phyloP scores from a whole-genome alignment of 2,113 vertebrate species.

The Uria lomvia region DNA sequence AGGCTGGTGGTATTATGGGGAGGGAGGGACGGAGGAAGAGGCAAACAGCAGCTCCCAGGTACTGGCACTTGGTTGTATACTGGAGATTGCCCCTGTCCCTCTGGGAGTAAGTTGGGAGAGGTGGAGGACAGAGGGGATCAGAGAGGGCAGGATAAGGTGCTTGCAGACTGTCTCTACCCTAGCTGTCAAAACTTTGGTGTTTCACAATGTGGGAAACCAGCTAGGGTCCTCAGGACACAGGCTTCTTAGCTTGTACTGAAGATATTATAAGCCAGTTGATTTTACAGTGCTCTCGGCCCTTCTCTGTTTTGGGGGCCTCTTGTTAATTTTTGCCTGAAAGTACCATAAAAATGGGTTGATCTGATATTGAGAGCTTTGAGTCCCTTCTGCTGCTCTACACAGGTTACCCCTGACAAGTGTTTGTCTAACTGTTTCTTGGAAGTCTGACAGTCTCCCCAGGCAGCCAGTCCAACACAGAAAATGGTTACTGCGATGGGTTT shows the following conservation, averaged over 20 bases:
- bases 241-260: not conserved
- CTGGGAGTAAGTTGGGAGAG: not conserved
- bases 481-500: accelerated
- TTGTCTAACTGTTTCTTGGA: not conserved
- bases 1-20: not conserved
- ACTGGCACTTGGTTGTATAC: not conserved
- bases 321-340: not conserved
- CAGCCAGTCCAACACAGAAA: not conserved
- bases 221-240: not conserved
- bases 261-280: not conserved
- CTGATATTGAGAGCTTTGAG: not conserved
- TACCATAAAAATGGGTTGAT: not conserved
- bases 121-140: too few relatives aligned
- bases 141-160: not conserved
- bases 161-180: not conserved
- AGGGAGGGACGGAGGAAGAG: not conserved
- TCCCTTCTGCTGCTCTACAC: not conserved
- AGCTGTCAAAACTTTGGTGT: not conserved
- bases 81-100: not conserved
- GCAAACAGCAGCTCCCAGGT: not conserved
- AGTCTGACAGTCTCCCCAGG: not conserved
- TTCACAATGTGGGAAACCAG: not conserved
- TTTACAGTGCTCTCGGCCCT: not conserved
- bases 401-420: not conserved
- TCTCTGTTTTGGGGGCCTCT: not conserved